These are phyloP conservation scores for Apis cerana DNA, from an alignment of 1,140 invertebrate genomes.

Conservation along the genomic window DNA sequence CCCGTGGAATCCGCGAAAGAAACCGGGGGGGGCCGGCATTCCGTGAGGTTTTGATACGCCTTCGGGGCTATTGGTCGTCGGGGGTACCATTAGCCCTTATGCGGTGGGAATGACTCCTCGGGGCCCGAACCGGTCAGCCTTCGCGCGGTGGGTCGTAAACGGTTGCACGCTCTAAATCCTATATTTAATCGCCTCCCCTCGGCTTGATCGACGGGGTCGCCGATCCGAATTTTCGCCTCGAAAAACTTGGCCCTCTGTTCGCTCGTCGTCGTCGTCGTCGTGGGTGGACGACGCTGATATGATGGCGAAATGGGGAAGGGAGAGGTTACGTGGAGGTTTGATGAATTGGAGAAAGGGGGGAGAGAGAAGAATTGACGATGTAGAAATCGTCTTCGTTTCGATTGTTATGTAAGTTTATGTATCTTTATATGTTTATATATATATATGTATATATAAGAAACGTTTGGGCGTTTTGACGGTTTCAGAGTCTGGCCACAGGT, in stretches of 20 bases:
- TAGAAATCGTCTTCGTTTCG: too few relatives aligned
- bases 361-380: too few relatives aligned
- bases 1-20: constrained; percentile 76
- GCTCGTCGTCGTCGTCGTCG: not conserved
- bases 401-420: too few relatives aligned
- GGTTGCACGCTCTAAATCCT: constrained; percentile 60
- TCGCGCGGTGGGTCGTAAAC: constrained; percentile 48
- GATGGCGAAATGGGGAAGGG: too few relatives aligned
- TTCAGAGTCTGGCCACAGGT: constrained; percentile 90
- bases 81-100: constrained; percentile 75
- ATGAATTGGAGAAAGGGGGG: too few relatives aligned
- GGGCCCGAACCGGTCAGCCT: constrained; percentile 57
- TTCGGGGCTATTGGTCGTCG: constrained; percentile 67
- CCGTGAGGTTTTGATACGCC: constrained; percentile 75
- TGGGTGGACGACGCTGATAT: too few relatives aligned
- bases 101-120: constrained; percentile 69
- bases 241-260: not conserved
- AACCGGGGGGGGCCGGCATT: constrained; percentile 71
- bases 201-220: constrained; percentile 35
- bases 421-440: too few relatives aligned
- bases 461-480: constrained; percentile 53
- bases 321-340: too few relatives aligned
- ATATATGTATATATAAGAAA: too few relatives aligned
- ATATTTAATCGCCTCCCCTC: constrained; percentile 34
- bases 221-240: constrained; percentile 1